These are phyloP conservation scores for Colinus virginianus DNA, from an alignment of 2,113 vertebrate genomes.

Conservation along the genomic window DNA sequence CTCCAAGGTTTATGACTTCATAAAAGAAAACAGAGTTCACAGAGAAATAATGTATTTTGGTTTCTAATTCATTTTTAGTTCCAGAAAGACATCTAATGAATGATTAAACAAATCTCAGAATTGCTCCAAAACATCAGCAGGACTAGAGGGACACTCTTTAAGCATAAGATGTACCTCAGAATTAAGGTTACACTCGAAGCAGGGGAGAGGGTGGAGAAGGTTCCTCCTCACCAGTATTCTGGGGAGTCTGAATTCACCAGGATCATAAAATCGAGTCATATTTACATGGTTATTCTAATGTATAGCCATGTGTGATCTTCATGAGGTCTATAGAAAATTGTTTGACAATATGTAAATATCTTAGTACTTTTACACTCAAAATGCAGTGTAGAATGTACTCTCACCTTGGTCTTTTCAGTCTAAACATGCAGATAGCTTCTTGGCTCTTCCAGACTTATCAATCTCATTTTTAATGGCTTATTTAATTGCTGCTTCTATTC, in stretches of 20 bases:
- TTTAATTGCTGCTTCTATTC: slow-evolving; percentile 10
- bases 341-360: background rate
- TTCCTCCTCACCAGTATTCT: background rate
- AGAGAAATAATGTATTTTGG: background rate
- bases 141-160: background rate
- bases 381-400: background rate
- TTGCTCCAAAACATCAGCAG: background rate
- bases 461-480: background rate
- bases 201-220: background rate
- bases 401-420: background rate
- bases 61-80: background rate
- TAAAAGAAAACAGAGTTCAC: background rate
- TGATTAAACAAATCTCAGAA: background rate
- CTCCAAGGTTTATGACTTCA: background rate
- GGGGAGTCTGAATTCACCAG: background rate
- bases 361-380: background rate
- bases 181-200: background rate
- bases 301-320: background rate
- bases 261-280: background rate
- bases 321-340: background rate
- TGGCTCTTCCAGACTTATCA: background rate
- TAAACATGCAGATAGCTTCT: background rate
- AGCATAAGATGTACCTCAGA: background rate
- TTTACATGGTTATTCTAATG: background rate
- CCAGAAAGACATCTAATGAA: background rate